These are phyloP conservation scores for Leptosomus discolor DNA, from an alignment of 2,113 vertebrate genomes.

Conservation along the genomic window DNA sequence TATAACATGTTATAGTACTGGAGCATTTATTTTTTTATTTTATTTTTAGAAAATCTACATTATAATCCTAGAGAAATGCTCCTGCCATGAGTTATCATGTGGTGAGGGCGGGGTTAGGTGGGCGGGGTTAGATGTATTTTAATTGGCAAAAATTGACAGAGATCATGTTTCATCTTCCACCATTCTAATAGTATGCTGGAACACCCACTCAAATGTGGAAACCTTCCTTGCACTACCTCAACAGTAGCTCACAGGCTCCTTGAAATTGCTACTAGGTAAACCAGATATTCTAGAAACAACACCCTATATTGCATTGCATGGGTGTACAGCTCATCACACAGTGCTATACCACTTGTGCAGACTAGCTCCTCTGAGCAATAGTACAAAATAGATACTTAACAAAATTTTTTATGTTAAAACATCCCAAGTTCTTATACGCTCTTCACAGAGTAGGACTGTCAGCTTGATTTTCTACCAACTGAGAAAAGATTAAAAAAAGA, in stretches of 20 bases:
- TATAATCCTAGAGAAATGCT: background rate
- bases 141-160: background rate
- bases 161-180: background rate
- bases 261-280: background rate
- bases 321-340: background rate
- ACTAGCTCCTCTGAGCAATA: background rate
- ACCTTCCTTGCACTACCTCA: background rate
- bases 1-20: background rate
- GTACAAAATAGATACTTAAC: background rate
- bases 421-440: background rate
- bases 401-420: background rate
- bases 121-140: background rate
- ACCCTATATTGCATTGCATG: background rate
- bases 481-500: background rate
- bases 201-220: background rate
- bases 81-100: background rate
- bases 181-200: background rate
- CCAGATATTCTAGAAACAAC: background rate
- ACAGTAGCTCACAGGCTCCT: background rate
- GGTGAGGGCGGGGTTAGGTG: accelerated
- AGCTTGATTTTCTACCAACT: background rate
- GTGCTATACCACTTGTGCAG: background rate
- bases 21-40: background rate
- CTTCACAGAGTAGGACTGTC: background rate
- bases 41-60: background rate